phyloP scores from a whole-genome alignment of 2,113 vertebrate species.

The Perognathus longimembris region DNA sequence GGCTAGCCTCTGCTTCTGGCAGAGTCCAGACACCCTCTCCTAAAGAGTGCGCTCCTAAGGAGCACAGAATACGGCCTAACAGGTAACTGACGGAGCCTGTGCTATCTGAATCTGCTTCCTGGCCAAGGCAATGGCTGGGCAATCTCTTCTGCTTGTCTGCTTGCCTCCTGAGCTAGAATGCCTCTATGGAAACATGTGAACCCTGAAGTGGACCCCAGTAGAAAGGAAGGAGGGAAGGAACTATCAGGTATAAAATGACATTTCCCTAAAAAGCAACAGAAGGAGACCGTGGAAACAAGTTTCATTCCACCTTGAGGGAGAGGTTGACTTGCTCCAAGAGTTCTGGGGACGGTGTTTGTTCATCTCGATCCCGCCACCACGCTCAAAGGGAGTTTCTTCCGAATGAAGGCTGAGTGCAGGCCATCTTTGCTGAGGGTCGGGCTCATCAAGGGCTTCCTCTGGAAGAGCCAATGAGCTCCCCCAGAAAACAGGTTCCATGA shows the following conservation, averaged over 20 bases:
- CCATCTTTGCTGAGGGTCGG: neutral
- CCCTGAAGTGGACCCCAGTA: neutral
- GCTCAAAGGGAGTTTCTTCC: neutral
- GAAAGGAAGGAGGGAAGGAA: neutral
- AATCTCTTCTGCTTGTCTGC: neutral
- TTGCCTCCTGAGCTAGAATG: neutral
- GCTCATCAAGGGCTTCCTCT: neutral
- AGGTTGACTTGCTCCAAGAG: neutral
- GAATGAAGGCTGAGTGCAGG: neutral
- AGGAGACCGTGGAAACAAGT: neutral
- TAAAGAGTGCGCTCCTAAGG: neutral
- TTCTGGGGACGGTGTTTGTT: neutral
- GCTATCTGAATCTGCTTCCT: neutral
- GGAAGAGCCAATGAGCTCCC: neutral
- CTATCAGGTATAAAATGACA: neutral
- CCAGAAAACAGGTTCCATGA: neutral
- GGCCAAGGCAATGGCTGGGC: neutral
- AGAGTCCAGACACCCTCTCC: neutral
- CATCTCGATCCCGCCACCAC: neutral
- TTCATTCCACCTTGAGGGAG: neutral
- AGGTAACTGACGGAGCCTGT: neutral
- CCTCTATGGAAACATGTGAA: neutral
- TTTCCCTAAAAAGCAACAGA: neutral
- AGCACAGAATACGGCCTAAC: neutral
- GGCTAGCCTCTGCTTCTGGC: neutral